Base-by-base conservation (phyloP, 2,797 vertebrate species). In the Microhierax caerulescens region DNA sequence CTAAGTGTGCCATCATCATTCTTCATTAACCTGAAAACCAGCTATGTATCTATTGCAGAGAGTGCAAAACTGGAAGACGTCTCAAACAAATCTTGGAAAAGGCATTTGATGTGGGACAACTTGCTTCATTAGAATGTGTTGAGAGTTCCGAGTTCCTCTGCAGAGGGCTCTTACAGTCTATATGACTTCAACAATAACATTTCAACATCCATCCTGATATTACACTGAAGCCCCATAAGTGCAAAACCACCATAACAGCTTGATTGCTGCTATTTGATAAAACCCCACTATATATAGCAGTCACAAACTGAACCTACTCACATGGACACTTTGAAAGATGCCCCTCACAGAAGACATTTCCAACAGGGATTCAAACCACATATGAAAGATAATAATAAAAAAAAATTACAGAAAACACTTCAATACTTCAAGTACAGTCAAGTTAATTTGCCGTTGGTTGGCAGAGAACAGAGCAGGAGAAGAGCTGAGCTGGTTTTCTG, bases 21-120 rank as follows among this genome's bases (percentile, higher is more conserved):
- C 64, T 65, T 96, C 37, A 47, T 57, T 77, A 96, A 82, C 90
- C 90, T 72, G 70, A 87, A 74, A 93, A 76, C 28, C 68, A 87
- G 59, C 65, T 30, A 32, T 0, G 4, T 1, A 78, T 19, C 79
- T 85, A 19, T 15, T 69, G 24, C 41, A 77, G 74, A 48, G 51
- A 68, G 17, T 32, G 74, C 63, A 95, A 63, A 92, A 60, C 25
- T 34, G 23, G n/a, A 60, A 72, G 73, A 37, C 30, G 11, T 24
- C 59, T 91, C 74, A 60, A 72, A 86, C 15, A 77, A 75, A 90
- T 28, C 34, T 37, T 50, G 43, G 56, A 79, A 69, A 84, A 93
- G 7, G 12, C 7, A 22, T 13, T 7, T 53, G 21, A 30, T n/a
- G 50, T 72, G 63, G 68, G 70, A 60, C 79, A 95, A 88, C 9